A percentile compares a stretch with the other conserved stretches of the same genome.
These are phyloP conservation scores for Delichon dasypus DNA, from an alignment of 2,797 vertebrate species.

Conservation along the genomic window DNA sequence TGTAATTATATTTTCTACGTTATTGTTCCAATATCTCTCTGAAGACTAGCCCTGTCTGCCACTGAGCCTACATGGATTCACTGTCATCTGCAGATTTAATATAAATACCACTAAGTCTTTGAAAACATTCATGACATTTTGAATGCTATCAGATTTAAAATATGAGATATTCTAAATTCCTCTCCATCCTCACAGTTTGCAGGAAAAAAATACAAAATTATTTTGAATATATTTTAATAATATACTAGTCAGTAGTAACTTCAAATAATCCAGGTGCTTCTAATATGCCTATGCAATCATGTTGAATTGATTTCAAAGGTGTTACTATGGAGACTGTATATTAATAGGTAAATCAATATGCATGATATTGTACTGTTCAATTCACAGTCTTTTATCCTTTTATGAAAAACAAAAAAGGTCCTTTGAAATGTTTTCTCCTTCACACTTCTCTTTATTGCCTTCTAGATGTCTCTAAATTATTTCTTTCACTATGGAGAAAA, in stretches of 20 bases:
- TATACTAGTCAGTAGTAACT: background rate
- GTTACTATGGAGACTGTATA: background rate
- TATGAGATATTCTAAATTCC: background rate
- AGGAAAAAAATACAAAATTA: background rate
- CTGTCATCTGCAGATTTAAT: background rate
- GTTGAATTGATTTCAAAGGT: background rate
- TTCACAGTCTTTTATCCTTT: background rate
- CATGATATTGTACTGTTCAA: background rate
- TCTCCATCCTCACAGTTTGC: background rate
- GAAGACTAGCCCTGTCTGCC: background rate
- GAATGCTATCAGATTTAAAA: background rate
- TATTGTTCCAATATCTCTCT: background rate
- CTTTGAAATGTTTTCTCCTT: background rate
- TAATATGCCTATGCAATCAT: background rate
- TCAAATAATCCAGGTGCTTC: background rate
- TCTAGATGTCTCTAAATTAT: background rate
- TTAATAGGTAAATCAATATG: background rate
- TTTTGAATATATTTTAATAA: background rate
- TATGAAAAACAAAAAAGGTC: background rate
- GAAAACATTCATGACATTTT: background rate
- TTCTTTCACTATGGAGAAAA: background rate
- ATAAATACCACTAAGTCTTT: background rate
- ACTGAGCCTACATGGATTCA: background rate
- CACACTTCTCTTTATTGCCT: background rate
- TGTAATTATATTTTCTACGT: background rate